Percentiles rank a stretch among this genome's conserved stretches.
Evolutionary conservation across 1,140 invertebrate species (phyloP).

Genomic region (Fopius arisanus): DNA sequence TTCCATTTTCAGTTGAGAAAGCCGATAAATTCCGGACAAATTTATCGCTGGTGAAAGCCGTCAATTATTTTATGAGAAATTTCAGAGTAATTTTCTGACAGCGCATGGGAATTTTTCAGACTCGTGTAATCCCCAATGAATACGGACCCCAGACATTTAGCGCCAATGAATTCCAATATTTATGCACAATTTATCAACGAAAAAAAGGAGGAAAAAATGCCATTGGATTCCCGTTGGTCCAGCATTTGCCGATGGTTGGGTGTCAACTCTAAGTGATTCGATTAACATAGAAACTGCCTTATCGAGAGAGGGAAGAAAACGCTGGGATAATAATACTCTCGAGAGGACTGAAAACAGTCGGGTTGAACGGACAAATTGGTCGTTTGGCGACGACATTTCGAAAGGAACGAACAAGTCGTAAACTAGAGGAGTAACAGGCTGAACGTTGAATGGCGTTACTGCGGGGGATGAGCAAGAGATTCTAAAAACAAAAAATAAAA

Average conservation of each 20-base stretch:
- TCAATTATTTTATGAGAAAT: too few species aligned
- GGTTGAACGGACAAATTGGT: slow-evolving; percentile 37
- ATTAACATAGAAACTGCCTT: slow-evolving; percentile 38
- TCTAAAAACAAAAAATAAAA: too few species aligned
- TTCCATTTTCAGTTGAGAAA: too few species aligned
- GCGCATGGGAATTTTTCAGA: neutral
- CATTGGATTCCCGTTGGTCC: neutral
- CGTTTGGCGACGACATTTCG: slow-evolving; percentile 34
- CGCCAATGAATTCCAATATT: neutral
- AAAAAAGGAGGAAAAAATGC: too few species aligned
- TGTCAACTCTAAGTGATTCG: slow-evolving; percentile 30
- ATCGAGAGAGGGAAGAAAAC: slow-evolving; percentile 15
- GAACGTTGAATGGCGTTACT: slow-evolving; percentile 9
- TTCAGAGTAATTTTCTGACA: too few species aligned
- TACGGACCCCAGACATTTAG: neutral
- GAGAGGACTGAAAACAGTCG: slow-evolving; percentile 22
- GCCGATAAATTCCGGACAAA: too few species aligned
- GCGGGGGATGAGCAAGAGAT: neutral
- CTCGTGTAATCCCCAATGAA: neutral
- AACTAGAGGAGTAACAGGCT: slow-evolving; percentile 32
- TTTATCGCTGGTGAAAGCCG: too few species aligned
- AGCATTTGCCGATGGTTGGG: neutral
- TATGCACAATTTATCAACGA: neutral
- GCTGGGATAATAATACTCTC: neutral
- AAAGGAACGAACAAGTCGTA: slow-evolving; percentile 37